A percentile compares a stretch with the other conserved stretches of the same genome.
Conservation (phyloP, 2,888 invertebrate genomes). For the Alsophila aescularia region DNA sequence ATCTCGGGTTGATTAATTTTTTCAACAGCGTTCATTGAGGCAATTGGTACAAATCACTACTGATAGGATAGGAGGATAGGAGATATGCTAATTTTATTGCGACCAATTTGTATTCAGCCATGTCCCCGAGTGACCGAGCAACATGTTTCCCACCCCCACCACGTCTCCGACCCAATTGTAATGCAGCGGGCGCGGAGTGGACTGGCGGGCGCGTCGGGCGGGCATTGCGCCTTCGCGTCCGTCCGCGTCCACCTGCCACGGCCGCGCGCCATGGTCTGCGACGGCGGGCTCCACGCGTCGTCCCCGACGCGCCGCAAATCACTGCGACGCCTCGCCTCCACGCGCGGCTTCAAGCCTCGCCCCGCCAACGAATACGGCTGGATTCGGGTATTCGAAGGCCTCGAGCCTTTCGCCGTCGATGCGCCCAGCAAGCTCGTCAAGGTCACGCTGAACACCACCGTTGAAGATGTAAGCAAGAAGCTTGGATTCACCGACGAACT, state of each 20-base stretch:
- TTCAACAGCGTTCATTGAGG: conserved; percentile 12
- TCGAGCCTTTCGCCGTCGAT: conserved; percentile 74
- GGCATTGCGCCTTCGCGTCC: conserved; percentile 66
- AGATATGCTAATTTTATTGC: conserved; percentile 46
- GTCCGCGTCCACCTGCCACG: conserved; percentile 69
- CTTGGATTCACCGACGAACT: conserved; percentile 79
- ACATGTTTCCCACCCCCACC: conserved; percentile 83
- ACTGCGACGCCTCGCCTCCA: conserved; percentile 79
- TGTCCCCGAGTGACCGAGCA: conserved; percentile 78
- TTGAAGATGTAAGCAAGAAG: conserved; percentile 78
- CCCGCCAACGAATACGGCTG: conserved; percentile 78
- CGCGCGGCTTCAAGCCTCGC: conserved; percentile 75
- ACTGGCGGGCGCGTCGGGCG: conserved; percentile 43
- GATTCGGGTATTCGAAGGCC: conserved; percentile 86
- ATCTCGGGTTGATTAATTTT: conserved; percentile 9
- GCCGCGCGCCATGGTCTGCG: conserved; percentile 77
- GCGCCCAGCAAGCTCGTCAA: conserved; percentile 84
- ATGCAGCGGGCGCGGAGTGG: conserved; percentile 64
- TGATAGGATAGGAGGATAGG: conserved; percentile 15
- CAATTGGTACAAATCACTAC: conserved; percentile 16
- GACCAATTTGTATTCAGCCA: conserved; percentile 65
- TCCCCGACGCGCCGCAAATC: conserved; percentile 74
- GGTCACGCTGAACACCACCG: conserved; percentile 83
- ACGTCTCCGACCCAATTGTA: conserved; percentile 78
- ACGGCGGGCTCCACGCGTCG: conserved; percentile 78